Base-by-base conservation (phyloP, 2,113 vertebrate genomes). In the Cnemophilus loriae region DNA sequence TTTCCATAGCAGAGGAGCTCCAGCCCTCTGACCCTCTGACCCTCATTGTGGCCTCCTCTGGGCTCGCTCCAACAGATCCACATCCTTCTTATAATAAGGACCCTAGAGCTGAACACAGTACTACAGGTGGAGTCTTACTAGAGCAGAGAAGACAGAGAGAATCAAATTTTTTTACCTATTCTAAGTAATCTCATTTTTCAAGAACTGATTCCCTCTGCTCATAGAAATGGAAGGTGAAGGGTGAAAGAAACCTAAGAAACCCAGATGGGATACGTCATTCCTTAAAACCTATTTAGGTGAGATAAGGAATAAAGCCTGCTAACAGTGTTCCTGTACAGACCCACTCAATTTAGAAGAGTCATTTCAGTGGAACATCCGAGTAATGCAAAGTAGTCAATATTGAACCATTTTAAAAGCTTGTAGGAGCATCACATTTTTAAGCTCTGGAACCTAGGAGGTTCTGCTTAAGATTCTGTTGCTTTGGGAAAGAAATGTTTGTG, bases 191-290 rank as follows among this genome's bases (percentile, higher is more conserved):
- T 69, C 35, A 84, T 44, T 61, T 35, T 90, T 71, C 37, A n/a
- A 41, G 28, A 61, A 61, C 35, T 60, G 6, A 50, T 83, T 59
- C 21, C 24, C 28, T 49, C 7, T 27, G 33, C n/a, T 87, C 5
- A 2, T 14, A 65, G 55, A 77, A 80, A 81, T 33, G 28, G 33
- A 84, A 59, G 23, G n/a, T 79, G 35, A 75, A 81, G 6, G 10
- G 7, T 49, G 11, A 63, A 61, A 84, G 39, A 71, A 52, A 7
- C 37, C 55, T 37, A 46, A 65, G 41, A 69, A 73, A 70, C 24
- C 9, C 7, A 18, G 16, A n/a, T 50, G 15, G 35, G 24, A 52
- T 28, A 12, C 49, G 17, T 70, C 1, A 0, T 57, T 80, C 15
- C 19, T 76, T 79, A 57, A 55, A 24, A 68, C 12, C 26, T 59